These are phyloP conservation scores for Latrodectus elegans DNA, from an alignment of 2,888 invertebrate genomes.

Conservation along the genomic window DNA sequence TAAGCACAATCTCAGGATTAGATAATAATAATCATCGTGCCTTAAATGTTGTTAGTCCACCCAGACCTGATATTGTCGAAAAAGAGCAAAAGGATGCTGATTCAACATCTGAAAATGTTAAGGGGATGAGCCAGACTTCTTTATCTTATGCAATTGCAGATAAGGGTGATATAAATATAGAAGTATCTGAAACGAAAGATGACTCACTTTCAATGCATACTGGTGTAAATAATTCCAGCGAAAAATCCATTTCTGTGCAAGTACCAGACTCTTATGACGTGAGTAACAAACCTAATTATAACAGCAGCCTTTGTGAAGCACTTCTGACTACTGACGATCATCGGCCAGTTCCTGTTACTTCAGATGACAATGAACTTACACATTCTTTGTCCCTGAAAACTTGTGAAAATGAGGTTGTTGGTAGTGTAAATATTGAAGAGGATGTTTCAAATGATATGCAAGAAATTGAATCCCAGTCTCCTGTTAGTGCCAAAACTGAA, in stretches of 20 bases:
- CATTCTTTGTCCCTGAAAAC: constrained; percentile 26
- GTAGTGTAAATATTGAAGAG: constrained; percentile 26
- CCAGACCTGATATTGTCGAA: constrained; percentile 62
- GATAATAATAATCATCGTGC: constrained; percentile 69
- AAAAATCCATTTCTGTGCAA: constrained; percentile 28
- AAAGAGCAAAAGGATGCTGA: constrained; percentile 44
- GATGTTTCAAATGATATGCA: neutral
- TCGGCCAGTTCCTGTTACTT: constrained; percentile 48
- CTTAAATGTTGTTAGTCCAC: constrained; percentile 63
- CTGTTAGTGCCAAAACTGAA: constrained; percentile 42
- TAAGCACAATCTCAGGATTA: constrained; percentile 93
- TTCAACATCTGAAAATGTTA: constrained; percentile 35
- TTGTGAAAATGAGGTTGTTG: constrained; percentile 40
- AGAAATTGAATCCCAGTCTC: constrained; percentile 35
- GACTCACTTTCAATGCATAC: neutral
- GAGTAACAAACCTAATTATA: constrained; percentile 44
- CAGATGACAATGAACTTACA: constrained; percentile 29
- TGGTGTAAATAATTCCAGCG: constrained; percentile 14
- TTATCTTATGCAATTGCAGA: constrained; percentile 30
- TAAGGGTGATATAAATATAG: neutral
- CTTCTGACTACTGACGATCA: constrained; percentile 61
- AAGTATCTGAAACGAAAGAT: neutral
- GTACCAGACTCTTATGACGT: constrained; percentile 6
- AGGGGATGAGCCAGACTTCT: constrained; percentile 30
- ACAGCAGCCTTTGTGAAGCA: constrained; percentile 60